Evolutionary conservation across 2,888 invertebrate species (phyloP).

Genomic region (Leptogaster cylindrica): DNA sequence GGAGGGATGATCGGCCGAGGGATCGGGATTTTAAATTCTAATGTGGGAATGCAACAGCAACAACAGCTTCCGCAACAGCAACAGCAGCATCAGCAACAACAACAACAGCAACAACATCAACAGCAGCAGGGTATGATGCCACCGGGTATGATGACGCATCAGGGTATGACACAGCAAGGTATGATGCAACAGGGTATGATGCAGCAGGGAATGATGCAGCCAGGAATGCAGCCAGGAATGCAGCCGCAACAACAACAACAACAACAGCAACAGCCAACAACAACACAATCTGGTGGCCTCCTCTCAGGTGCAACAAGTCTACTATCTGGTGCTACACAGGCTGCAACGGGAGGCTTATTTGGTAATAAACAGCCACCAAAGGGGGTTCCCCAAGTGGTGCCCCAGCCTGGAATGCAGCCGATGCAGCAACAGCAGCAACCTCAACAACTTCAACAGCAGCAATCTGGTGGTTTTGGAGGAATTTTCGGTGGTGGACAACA

Average conservation of each 20-base stretch:
- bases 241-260: constrained; percentile 53
- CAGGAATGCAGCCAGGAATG: constrained; percentile 47
- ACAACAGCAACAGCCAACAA: constrained; percentile 57
- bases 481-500: constrained; percentile 58
- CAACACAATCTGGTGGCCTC: constrained; percentile 59
- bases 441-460: constrained; percentile 47
- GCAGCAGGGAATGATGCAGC: constrained; percentile 52
- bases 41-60: constrained; percentile 59
- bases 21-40: constrained; percentile 59
- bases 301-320: constrained; percentile 62
- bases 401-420: constrained; percentile 61
- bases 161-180: constrained; percentile 49
- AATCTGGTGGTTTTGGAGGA: constrained; percentile 41
- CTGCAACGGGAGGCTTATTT: constrained; percentile 63
- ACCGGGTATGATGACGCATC: constrained; percentile 50
- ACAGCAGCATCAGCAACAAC: constrained; percentile 54
- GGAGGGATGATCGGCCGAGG: constrained; percentile 64
- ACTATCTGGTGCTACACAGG: constrained; percentile 62
- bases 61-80: constrained; percentile 56
- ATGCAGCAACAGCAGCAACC: constrained; percentile 57
- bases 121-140: constrained; percentile 51
- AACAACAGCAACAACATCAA: constrained; percentile 30
- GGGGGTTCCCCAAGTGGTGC: constrained; percentile 64
- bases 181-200: constrained; percentile 48
- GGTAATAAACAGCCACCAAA: constrained; percentile 62